Conservation (phyloP, 92 coral and sea anemone species). For the Meandrina meandrites region DNA sequence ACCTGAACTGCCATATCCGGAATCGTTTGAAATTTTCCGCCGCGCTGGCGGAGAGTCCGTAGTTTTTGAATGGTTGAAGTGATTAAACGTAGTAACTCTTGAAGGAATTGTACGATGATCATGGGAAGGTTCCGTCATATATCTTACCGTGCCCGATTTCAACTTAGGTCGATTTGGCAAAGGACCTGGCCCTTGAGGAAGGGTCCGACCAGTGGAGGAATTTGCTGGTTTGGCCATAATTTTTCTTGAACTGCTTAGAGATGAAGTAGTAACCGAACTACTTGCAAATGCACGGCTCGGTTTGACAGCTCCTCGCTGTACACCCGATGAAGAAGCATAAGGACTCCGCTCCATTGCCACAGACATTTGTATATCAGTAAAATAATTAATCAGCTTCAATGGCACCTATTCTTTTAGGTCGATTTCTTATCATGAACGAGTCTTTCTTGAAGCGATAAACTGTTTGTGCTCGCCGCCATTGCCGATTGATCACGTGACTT, state of each 20-base stretch:
- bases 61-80: not conserved
- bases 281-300: not conserved
- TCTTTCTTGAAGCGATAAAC: not conserved
- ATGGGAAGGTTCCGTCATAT: slow-evolving; percentile 6
- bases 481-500: slow-evolving; percentile 42
- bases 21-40: slow-evolving; percentile 50
- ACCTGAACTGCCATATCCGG: slow-evolving; percentile 54
- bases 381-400: not conserved
- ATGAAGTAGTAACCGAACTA: not conserved
- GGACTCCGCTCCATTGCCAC: slow-evolving; percentile 12
- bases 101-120: not conserved
- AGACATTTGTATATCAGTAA: slow-evolving; percentile 18
- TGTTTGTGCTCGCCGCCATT: slow-evolving; percentile 35
- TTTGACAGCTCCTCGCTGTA: slow-evolving; percentile 17
- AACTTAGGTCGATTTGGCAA: slow-evolving; percentile 35
- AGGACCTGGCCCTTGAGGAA: slow-evolving; percentile 77
- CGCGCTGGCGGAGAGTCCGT: not conserved
- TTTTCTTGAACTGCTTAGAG: not conserved
- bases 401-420: not conserved
- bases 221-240: not conserved
- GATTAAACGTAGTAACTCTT: not conserved
- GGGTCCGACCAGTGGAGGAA: not conserved
- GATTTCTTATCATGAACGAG: not conserved
- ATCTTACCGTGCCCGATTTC: slow-evolving; percentile 12
- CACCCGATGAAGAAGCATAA: not conserved